Evolutionary conservation across 2,888 invertebrate species (phyloP).

Genomic region (Spilarctia lutea): DNA sequence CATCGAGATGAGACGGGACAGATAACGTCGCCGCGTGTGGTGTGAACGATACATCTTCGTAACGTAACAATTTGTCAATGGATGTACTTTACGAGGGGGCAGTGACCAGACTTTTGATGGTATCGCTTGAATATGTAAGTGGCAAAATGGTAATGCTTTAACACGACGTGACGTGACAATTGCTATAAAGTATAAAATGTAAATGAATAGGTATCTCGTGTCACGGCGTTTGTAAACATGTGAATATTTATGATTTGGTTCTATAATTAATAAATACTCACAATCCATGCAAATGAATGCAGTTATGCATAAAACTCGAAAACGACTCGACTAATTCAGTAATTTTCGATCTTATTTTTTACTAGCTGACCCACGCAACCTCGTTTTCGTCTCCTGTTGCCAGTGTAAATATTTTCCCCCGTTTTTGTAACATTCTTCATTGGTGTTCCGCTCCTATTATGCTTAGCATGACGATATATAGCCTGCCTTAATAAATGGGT

Average conservation of each 20-base stretch:
- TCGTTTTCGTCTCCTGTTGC: no score
- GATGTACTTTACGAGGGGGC: constrained; percentile 20
- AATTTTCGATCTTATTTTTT: no score
- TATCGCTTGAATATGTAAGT: constrained; percentile 27
- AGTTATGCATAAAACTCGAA: no score
- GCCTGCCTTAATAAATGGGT: no score
- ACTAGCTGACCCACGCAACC: no score
- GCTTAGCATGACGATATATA: no score
- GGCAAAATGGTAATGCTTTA: constrained; percentile 17
- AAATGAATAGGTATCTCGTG: not conserved
- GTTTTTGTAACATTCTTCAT: no score
- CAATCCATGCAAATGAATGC: no score
- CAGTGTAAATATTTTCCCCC: no score
- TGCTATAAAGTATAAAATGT: not conserved
- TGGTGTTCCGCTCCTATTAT: no score
- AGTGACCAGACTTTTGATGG: constrained; percentile 24
- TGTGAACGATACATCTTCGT: constrained; percentile 43
- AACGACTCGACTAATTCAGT: no score
- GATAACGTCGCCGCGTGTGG: constrained; percentile 48
- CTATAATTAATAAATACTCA: no score
- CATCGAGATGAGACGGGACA: constrained; percentile 20
- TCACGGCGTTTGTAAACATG: not conserved
- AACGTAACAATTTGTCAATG: constrained; percentile 55
- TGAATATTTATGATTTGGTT: not conserved
- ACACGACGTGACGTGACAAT: not conserved